Base-by-base conservation (phyloP, 2,888 invertebrate species). In the Ochropacha duplaris region DNA sequence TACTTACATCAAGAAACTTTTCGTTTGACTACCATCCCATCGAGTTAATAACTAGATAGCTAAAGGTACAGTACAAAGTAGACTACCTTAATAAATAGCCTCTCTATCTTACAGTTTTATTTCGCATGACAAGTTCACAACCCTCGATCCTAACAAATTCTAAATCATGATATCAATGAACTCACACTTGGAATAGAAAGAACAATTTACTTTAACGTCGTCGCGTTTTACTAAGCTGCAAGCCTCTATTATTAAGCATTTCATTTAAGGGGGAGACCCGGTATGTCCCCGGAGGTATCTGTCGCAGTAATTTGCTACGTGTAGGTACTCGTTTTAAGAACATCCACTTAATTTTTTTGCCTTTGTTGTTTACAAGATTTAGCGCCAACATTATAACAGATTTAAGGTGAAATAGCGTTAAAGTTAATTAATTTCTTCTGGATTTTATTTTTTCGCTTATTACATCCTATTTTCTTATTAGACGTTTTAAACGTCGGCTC, bases 291-390 rank as follows among this genome's bases (percentile, higher is more conserved):
- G 44, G 86, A 79, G 92, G 81, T 86, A 86, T 86, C 90, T 91
- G 91, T 92, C 91, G 76, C 79, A 77, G 85, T 90, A 85, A 91
- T 90, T 88, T 80, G 81, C 80, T 76, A 83, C 83, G 79, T 80
- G 79, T 79, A 80, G 72, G 74, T 72, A 65, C 60, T 64, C 65
- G 60, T 31, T 55, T 72, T 74, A 68, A 70, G 69, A 69, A 66
- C 65, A 71, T 65, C 74, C 68, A 76, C 74, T 76, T 80, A 77
- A 78, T 80, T 81, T 78, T 77, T 77, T 76, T 74, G 69, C 72
- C 74, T 79, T 78, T 78, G 75, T 81, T 78, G 69, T 78, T 78
- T 76, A 74, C 61, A 62, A 77, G 84, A 87, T 88, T 87, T 84
- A 78, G 76, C 79, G 70, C 71, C 69, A 55, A 64, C 68, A 60